Percentiles rank a stretch among this genome's conserved stretches.
Conservation (phyloP, 1,140 invertebrate genomes). For the Brachionus plicatilis region DNA sequence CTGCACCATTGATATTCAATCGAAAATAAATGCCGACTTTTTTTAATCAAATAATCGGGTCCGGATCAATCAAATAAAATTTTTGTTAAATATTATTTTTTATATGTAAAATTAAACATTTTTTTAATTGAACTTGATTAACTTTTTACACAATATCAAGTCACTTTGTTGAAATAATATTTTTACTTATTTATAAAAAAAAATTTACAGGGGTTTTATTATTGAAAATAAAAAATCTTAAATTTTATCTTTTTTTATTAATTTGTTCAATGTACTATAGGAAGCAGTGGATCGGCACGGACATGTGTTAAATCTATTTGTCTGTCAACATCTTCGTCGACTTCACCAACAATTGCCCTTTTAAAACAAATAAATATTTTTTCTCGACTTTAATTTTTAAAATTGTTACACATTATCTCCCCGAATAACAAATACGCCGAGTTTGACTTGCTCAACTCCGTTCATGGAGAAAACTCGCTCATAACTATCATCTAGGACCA, state of each 20-base stretch:
- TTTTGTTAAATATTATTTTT: not conserved
- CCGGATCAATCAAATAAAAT: not conserved
- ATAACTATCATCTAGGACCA: constrained; percentile 93
- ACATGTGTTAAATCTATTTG: constrained; percentile 30
- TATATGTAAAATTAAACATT: not conserved
- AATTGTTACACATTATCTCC: constrained; percentile 79
- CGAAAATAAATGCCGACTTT: not conserved
- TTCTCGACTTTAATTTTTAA: not conserved
- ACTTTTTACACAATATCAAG: not conserved
- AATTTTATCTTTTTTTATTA: not conserved
- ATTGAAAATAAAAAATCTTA: not conserved
- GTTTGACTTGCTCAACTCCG: constrained; percentile 89
- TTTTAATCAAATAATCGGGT: not conserved
- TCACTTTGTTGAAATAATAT: not conserved
- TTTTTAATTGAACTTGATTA: not conserved
- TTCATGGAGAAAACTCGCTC: constrained; percentile 88
- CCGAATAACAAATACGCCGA: constrained; percentile 91
- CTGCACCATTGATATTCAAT: constrained; percentile 21
- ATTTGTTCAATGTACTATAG: constrained; percentile 26
- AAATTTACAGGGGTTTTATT: constrained; percentile 29
- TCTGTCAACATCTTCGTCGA: constrained; percentile 37
- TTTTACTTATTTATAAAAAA: not conserved
- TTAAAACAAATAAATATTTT: not conserved
- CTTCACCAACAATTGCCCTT: constrained; percentile 30
- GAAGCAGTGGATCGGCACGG: constrained; percentile 3